Percentiles rank a stretch among this genome's conserved stretches.
Conservation (phyloP, 2,797 vertebrate species). For the Sparidentex hasta region DNA sequence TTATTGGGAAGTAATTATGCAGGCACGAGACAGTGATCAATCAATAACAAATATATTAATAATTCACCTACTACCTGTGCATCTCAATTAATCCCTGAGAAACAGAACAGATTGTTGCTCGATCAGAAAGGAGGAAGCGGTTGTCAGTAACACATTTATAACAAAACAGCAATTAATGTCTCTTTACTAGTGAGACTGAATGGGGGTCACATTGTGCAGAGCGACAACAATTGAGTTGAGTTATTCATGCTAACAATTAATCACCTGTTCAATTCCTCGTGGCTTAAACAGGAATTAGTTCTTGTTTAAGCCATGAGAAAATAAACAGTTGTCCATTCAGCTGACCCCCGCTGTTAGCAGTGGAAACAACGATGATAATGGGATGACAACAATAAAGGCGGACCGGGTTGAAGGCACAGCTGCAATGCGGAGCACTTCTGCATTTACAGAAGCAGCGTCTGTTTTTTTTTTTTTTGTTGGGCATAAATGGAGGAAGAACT, state of each 20-base stretch:
- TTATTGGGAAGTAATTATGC: conserved; percentile 59
- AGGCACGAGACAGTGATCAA: conserved; percentile 43
- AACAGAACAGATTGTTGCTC: conserved; percentile 15
- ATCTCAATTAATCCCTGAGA: conserved; percentile 42
- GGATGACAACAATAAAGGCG: conserved; percentile 13
- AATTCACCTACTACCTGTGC: conserved; percentile 16
- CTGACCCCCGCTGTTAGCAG: background rate
- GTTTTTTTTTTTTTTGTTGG: conserved; percentile 14
- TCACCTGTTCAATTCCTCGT: conserved; percentile 10
- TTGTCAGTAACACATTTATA: conserved; percentile 2
- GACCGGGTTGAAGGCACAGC: conserved; percentile 3
- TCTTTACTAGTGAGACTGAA: conserved; percentile 10
- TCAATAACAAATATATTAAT: conserved; percentile 59
- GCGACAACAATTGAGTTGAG: background rate
- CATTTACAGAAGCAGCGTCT: background rate
- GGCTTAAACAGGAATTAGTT: conserved; percentile 24
- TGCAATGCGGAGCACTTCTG: conserved; percentile 12
- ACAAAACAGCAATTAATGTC: background rate
- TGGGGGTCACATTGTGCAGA: background rate
- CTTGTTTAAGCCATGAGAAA: too few species aligned
- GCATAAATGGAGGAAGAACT: conserved; percentile 3
- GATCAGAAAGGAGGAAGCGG: background rate
- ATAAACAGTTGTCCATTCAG: conserved; percentile 36
- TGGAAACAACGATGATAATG: background rate
- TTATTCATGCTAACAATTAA: conserved; percentile 36